Evolutionary conservation across 2,113 vertebrate genomes (phyloP), one percentile per base, ranked within the genome.

Genomic region (Carlito syrichta): DNA sequence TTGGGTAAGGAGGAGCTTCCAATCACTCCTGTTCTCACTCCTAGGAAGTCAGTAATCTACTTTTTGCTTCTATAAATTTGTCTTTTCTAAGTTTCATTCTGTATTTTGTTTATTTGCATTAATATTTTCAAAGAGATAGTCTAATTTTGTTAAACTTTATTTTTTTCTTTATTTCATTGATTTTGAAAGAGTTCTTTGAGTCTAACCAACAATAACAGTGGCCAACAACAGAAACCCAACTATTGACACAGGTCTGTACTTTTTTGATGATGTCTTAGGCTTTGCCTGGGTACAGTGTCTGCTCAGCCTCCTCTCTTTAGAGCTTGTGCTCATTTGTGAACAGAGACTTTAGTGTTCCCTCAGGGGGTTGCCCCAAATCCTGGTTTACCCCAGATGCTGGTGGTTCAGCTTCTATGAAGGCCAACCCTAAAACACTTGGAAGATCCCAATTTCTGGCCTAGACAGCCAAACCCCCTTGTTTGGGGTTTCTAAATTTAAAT

Each of bases 1-100:
- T 11, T 38, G 12, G 13, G 23, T 1, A 1, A 38, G 27, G 54
- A 11, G 35, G 22, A 23, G 17, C 6, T 19, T 4, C 1, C 3
- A 9, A 27, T 58, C 8, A 20, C 8, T 89, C 38, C 5, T 56
- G 3, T 66, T n/a, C 50, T 19, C 8, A 52, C 5, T 3, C 43
- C 17, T 1, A 30, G 43, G 30, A 4, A 86, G 45, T 6, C 2
- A 68, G 35, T 23, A 40, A 40, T 73, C 8, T 11, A 62, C 38
- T 32, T 63, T 50, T n/a, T 62, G 5, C 27, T 17, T 69, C 74
- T 69, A 62, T 7, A 54, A 30, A 68, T 50, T n/a, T 20, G 27
- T 38, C 45, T 79, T 43, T 68, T 89, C 38, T 20, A 22, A 40
- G 45, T 11, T 66, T 4, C 3, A 32, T 38, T 30, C 38, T 81